Percentiles rank a stretch among this genome's conserved stretches.
phyloP scores from a whole-genome alignment of 2,888 invertebrate genomes.

The Mellilla xanthometata region DNA sequence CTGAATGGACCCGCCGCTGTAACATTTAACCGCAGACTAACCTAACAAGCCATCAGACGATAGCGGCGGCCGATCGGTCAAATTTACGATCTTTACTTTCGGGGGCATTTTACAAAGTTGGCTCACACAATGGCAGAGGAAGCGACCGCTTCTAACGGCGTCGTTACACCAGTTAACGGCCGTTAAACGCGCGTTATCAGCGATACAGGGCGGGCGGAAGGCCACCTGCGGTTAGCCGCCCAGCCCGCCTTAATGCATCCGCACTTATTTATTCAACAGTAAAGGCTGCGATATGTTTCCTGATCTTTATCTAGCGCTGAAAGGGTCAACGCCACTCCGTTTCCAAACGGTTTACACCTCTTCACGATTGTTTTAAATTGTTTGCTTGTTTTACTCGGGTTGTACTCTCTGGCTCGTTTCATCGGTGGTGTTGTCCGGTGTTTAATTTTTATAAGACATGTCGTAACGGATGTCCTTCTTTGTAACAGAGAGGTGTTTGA shows the following conservation, averaged over 20 bases:
- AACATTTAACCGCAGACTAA: constrained; percentile 28
- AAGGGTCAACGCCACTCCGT: constrained; percentile 33
- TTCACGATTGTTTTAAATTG: background rate
- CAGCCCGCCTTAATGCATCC: constrained; percentile 78
- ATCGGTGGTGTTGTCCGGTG: constrained; percentile 3
- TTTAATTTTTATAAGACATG: constrained; percentile 24
- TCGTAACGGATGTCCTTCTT: constrained; percentile 6
- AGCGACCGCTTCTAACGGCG: constrained; percentile 75
- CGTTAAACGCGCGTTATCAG: constrained; percentile 58
- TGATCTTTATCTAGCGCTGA: constrained; percentile 54
- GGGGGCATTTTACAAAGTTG: constrained; percentile 45
- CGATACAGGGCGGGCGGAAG: constrained; percentile 73
- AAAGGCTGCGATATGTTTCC: constrained; percentile 67
- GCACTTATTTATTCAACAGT: constrained; percentile 74
- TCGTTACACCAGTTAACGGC: constrained; percentile 73
- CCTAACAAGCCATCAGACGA: constrained; percentile 35
- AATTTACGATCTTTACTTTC: constrained; percentile 50
- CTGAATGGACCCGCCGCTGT: constrained; percentile 15
- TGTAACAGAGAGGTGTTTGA: constrained; percentile 2
- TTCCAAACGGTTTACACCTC: constrained; percentile 7
- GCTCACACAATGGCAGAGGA: constrained; percentile 66
- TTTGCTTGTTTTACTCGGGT: background rate
- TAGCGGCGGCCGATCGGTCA: constrained; percentile 43
- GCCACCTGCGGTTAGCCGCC: constrained; percentile 69
- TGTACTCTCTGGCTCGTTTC: background rate